These are phyloP conservation scores for Bombus breviceps DNA, from an alignment of 1,140 invertebrate species.

Conservation along the genomic window DNA sequence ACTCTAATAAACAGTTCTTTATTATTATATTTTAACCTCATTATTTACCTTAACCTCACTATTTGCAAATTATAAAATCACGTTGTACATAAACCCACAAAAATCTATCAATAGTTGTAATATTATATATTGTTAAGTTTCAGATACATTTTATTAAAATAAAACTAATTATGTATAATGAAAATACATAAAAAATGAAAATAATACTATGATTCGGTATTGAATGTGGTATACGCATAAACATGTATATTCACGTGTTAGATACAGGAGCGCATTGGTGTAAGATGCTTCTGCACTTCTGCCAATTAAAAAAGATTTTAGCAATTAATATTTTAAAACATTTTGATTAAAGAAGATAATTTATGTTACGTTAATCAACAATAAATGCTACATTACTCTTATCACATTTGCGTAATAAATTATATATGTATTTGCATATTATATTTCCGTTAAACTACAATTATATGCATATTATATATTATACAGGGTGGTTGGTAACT, in stretches of 20 bases:
- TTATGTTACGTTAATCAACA: background rate
- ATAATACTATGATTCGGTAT: background rate
- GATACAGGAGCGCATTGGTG: too few species aligned
- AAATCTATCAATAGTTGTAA: background rate
- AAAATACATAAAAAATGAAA: background rate
- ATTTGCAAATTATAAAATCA: background rate
- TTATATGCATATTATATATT: too few species aligned
- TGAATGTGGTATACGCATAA: background rate
- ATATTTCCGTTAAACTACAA: too few species aligned
- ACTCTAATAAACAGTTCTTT: background rate
- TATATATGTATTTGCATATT: background rate
- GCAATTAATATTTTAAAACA: background rate
- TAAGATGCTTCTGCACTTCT: background rate
- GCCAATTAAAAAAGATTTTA: background rate
- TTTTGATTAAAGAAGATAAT: background rate
- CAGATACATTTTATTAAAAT: background rate
- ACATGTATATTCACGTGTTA: background rate
- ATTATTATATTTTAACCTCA: background rate
- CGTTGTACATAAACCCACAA: background rate
- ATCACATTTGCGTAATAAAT: background rate
- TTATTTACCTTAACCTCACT: conserved; percentile 7
- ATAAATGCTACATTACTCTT: background rate
- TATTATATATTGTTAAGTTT: background rate
- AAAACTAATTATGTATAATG: background rate
- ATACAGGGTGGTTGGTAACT: too few species aligned